Evolutionary conservation across 2,113 vertebrate genomes (phyloP).

Genomic region (Mohoua ochrocephala): DNA sequence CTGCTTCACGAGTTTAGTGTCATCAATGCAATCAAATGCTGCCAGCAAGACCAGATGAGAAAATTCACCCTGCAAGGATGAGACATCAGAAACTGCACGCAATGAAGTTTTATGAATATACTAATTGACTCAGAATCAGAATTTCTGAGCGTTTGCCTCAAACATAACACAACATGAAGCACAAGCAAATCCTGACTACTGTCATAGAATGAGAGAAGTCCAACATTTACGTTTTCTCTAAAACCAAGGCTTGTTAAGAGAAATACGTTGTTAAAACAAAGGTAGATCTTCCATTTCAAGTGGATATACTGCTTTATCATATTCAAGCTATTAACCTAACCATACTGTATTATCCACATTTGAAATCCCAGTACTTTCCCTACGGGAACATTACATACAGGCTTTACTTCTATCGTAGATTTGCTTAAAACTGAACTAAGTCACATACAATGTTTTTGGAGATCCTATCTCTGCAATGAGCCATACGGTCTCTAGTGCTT

Average conservation of each 20-base stretch:
- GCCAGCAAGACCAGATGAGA: conserved; percentile 89
- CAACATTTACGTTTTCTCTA: not conserved
- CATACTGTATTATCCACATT: not conserved
- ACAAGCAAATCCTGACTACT: not conserved
- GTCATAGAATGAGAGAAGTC: not conserved
- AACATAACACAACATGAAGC: not conserved
- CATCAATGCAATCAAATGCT: conserved; percentile 93
- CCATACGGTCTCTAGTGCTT: too few species aligned
- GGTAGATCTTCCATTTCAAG: not conserved
- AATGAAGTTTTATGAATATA: not conserved
- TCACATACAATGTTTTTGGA: not conserved
- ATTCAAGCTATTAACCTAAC: not conserved
- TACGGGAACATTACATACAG: not conserved
- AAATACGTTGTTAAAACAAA: not conserved
- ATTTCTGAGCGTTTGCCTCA: not conserved
- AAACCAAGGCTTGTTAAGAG: not conserved
- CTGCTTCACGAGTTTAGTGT: conserved; percentile 93
- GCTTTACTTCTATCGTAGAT: not conserved
- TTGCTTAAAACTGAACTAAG: not conserved
- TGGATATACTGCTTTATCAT: not conserved
- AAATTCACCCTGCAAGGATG: conserved; percentile 84
- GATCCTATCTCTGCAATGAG: not conserved
- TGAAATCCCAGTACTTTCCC: not conserved
- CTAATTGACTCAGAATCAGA: not conserved
- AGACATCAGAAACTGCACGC: not conserved